Base-by-base conservation (phyloP, 92 coral and sea anemone genomes). In the Muricea muricata region DNA sequence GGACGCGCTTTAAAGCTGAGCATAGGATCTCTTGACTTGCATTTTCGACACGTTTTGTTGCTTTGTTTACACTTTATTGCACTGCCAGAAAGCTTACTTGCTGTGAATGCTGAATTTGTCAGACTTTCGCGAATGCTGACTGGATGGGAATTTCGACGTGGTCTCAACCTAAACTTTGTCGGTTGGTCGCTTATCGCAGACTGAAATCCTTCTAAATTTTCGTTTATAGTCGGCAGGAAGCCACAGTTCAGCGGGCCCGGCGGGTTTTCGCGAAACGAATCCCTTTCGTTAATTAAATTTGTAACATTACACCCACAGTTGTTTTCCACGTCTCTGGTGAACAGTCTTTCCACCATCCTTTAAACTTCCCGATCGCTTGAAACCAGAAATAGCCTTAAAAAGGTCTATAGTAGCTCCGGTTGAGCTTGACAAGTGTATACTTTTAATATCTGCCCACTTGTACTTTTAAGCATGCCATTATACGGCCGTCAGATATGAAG, bases 131-230 rank as follows among this genome's bases (percentile, higher is more conserved):
- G 57, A 41, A 13, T 6, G 23, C 80, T 42, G 48, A 13, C 23
- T 34, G 80, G 80, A 45, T 73, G 60, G 14, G 80, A 73, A 45
- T 73, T 73, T 42, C 80, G 57, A 29, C 80, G 57, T 4, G 10
- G 11, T 45, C 80, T 23, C 17, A 12, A 4, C 25, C 60, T 33
- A 10, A 6, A 7, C 7, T 73, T 21, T 37, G 30, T 3, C 14
- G 35, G 4, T 18, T 17, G 31, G 37, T 47, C 20, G 37, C 29
- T 73, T 45, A 20, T 13, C 18, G 29, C 28, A 21, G 30, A 21
- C 58, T 73, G 61, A 73, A 73, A 73, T 41, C 80, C 80, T 23
- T 73, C 80, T 10, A 21, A n/a, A n/a, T 45, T 73, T 42, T 73
- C 80, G 30, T 40, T 73, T 23, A 73, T 73, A 34, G 80, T 73